These are phyloP conservation scores for Hemibates koningsi DNA, from an alignment of 2,113 vertebrate species.

Conservation along the genomic window DNA sequence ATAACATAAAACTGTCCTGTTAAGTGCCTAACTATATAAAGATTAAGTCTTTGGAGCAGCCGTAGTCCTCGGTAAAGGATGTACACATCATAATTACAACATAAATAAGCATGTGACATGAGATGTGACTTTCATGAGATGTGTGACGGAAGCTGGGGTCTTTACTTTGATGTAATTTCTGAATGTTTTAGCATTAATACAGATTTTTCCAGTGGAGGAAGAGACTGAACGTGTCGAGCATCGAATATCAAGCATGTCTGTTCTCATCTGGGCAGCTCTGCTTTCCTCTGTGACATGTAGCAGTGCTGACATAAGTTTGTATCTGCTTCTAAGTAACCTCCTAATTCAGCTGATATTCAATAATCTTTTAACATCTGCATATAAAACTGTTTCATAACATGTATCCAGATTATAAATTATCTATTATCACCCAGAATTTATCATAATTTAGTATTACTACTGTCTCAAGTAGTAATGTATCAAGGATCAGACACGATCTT, in stretches of 20 bases:
- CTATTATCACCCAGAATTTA: not conserved
- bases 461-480: not conserved
- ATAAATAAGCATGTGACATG: not conserved
- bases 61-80: not conserved
- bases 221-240: not conserved
- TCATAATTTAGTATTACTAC: not conserved
- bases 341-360: not conserved
- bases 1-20: not conserved
- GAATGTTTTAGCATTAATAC: not conserved
- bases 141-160: not conserved
- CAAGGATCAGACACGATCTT: fast-evolving
- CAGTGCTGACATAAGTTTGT: not conserved
- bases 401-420: not conserved
- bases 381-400: not conserved
- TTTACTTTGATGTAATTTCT: not conserved
- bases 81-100: not conserved
- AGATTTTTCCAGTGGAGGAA: not conserved
- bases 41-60: not conserved
- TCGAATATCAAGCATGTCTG: slow-evolving; percentile 3
- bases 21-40: not conserved
- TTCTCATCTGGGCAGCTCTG: slow-evolving; percentile 11
- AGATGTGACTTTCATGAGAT: not conserved
- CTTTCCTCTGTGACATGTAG: not conserved
- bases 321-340: not conserved
- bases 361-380: not conserved